A percentile compares a stretch with the other conserved stretches of the same genome.
phyloP scores from a whole-genome alignment of 2,797 vertebrate genomes.

The Hirundo rustica region DNA sequence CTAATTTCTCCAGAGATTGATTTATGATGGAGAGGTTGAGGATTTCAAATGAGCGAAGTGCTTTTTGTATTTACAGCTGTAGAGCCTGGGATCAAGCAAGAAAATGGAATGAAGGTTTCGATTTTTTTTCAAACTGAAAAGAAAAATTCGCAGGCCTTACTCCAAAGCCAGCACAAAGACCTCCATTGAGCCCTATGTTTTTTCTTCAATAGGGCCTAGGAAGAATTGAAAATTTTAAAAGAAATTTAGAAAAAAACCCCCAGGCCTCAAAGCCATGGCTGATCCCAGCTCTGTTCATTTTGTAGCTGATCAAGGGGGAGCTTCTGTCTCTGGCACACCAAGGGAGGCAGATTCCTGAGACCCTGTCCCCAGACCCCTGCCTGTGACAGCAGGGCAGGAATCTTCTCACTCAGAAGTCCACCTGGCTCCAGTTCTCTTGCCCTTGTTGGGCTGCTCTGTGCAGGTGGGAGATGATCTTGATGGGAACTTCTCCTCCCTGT shows the following conservation, averaged over 20 bases:
- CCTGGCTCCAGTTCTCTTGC: neutral
- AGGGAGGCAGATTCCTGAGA: neutral
- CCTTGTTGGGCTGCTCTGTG: neutral
- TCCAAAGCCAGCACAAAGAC: neutral
- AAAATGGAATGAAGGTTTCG: neutral
- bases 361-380: neutral
- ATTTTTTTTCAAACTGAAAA: neutral
- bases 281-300: neutral
- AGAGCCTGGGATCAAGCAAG: neutral
- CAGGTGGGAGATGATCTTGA: neutral
- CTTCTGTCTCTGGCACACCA: neutral
- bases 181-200: neutral
- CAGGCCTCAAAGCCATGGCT: neutral
- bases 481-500: neutral
- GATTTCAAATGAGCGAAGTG: neutral
- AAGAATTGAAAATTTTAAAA: neutral
- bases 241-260: neutral
- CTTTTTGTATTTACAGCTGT: neutral
- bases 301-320: neutral
- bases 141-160: neutral
- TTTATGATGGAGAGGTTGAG: neutral
- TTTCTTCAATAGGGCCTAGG: neutral
- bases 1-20: conserved; percentile 7
- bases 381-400: neutral
- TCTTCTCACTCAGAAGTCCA: rapidly evolving